Conservation (phyloP, 2,888 invertebrate species). For the Scelioninae gen. 2 region DNA sequence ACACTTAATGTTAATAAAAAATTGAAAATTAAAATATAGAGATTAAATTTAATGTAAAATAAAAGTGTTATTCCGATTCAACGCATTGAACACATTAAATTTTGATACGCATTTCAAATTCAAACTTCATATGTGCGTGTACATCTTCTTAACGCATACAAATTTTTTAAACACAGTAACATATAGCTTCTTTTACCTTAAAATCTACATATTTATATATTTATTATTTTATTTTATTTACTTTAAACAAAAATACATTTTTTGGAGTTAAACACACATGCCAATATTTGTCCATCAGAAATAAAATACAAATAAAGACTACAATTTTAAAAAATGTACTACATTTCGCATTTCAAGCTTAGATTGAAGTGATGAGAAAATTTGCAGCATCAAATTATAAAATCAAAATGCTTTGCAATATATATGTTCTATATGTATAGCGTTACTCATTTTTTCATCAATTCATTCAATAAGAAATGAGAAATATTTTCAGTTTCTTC, state of each 20-base stretch:
- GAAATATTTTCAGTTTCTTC: neutral
- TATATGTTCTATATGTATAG: too few relatives aligned
- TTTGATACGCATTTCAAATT: too few relatives aligned
- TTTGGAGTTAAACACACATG: too few relatives aligned
- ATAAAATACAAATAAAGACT: neutral
- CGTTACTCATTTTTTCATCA: neutral
- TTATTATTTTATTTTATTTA: neutral
- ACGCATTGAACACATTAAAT: too few relatives aligned
- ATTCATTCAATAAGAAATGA: neutral
- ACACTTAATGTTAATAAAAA: too few relatives aligned
- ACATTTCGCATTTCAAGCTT: neutral
- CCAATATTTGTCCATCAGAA: neutral
- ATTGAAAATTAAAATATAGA: too few relatives aligned
- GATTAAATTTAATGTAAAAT: too few relatives aligned
- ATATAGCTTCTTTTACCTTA: constrained; percentile 35
- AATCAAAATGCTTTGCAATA: too few relatives aligned
- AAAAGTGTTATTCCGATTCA: too few relatives aligned
- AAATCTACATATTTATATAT: constrained; percentile 36
- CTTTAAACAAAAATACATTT: too few relatives aligned
- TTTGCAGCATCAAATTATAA: too few relatives aligned
- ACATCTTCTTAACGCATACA: constrained; percentile 17
- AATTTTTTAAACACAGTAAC: constrained; percentile 34
- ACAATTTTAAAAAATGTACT: neutral
- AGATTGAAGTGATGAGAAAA: neutral
- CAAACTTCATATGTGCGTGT: too few relatives aligned